Conservation (phyloP, 2,113 vertebrate species). For the Chelonoidis abingdonii region DNA sequence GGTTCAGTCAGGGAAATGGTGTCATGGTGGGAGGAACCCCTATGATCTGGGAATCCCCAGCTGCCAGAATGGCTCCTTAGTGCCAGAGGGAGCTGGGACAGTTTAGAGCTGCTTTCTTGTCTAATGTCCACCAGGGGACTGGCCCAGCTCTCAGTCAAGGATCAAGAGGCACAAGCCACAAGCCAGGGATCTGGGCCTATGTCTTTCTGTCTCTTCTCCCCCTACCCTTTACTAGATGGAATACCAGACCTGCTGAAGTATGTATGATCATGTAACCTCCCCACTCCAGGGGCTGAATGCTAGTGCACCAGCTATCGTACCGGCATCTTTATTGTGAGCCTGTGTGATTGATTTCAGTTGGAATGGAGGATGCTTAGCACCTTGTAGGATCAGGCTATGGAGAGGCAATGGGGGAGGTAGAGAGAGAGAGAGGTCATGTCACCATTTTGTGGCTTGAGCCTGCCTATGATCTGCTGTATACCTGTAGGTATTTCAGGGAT, state of each 20-base stretch:
- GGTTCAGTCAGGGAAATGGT: neutral
- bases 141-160: neutral
- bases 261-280: neutral
- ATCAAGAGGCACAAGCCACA: neutral
- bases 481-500: neutral
- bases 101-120: neutral
- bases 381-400: neutral
- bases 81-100: neutral
- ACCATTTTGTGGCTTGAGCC: neutral
- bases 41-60: neutral
- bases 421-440: neutral
- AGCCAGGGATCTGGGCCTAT: neutral
- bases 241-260: neutral
- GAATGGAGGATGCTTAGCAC: neutral
- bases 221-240: neutral
- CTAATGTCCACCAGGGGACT: neutral
- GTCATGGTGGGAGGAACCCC: accelerated
- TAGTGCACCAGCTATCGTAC: neutral
- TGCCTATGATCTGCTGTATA: neutral
- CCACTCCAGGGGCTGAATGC: neutral
- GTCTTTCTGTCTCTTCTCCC: neutral
- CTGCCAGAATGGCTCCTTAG: accelerated
- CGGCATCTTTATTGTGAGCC: neutral
- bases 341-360: neutral
- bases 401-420: neutral